These are phyloP conservation scores for Pollenia labialis DNA, from an alignment of 2,888 invertebrate genomes.

Conservation along the genomic window DNA sequence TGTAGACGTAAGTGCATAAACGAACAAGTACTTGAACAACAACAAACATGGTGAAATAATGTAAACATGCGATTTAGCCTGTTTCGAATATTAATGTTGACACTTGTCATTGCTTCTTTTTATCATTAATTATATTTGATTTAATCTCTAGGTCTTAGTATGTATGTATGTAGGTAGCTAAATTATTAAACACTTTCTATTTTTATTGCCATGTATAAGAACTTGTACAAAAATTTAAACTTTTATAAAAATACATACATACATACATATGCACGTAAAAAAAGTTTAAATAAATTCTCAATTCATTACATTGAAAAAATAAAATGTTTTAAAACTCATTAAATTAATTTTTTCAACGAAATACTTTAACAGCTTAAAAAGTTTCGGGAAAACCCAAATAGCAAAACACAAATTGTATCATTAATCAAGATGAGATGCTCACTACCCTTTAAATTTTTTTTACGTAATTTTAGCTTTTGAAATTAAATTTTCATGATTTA, in stretches of 20 bases:
- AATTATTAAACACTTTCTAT: background rate
- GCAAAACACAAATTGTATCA: slow-evolving; percentile 6
- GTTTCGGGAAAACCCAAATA: slow-evolving; percentile 29
- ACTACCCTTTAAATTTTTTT: background rate
- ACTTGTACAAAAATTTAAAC: too few relatives aligned
- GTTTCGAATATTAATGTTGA: too few relatives aligned
- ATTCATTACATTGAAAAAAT: slow-evolving; percentile 15
- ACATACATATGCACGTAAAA: background rate
- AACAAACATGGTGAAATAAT: too few relatives aligned
- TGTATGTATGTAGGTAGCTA: background rate
- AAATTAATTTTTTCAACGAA: slow-evolving; percentile 23
- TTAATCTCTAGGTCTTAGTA: slow-evolving; percentile 11
- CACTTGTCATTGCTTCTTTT: slow-evolving; percentile 17
- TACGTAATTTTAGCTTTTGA: background rate
- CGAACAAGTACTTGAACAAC: too few relatives aligned
- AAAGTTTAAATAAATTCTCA: slow-evolving; percentile 6
- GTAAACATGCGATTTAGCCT: too few relatives aligned
- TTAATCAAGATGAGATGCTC: slow-evolving; percentile 40
- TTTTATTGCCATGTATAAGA: too few relatives aligned
- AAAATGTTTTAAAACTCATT: slow-evolving; percentile 56
- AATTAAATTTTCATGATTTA: slow-evolving; percentile 9
- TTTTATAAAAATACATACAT: background rate
- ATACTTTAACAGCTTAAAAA: slow-evolving; percentile 53
- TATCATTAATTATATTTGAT: slow-evolving; percentile 46
- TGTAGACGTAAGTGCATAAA: too few relatives aligned